Conservation (phyloP, 1,140 invertebrate genomes). For the roundworm (Caenorhabditis elegans) region WBcel235 BX284603.4:9333501-9334000, state of each 20-base stretch:
- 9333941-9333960: too few relatives aligned
- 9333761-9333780: conserved; percentile 72
- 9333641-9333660: conserved; percentile 70
- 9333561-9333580: conserved; percentile 60
- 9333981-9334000: too few relatives aligned
- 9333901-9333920: too few relatives aligned
- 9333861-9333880: too few relatives aligned
- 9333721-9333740: conserved; percentile 81
- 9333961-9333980: too few relatives aligned
- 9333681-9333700: conserved; percentile 82
- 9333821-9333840: too few relatives aligned
- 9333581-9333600: conserved; percentile 70
- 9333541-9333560: conserved; percentile 79
- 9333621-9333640: background rate
- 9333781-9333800: too few relatives aligned
- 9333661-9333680: conserved; percentile 75
- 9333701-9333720: conserved; percentile 87
- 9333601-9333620: conserved; percentile 58
- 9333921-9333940: too few relatives aligned
- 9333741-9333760: conserved; percentile 84
- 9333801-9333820: too few relatives aligned
- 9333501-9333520: conserved; percentile 65
- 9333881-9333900: too few relatives aligned
- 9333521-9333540: conserved; percentile 75
- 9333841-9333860: too few relatives aligned